These are phyloP conservation scores for Lemur catta DNA, from an alignment of 2,797 vertebrate species.

Conservation along the genomic window DNA sequence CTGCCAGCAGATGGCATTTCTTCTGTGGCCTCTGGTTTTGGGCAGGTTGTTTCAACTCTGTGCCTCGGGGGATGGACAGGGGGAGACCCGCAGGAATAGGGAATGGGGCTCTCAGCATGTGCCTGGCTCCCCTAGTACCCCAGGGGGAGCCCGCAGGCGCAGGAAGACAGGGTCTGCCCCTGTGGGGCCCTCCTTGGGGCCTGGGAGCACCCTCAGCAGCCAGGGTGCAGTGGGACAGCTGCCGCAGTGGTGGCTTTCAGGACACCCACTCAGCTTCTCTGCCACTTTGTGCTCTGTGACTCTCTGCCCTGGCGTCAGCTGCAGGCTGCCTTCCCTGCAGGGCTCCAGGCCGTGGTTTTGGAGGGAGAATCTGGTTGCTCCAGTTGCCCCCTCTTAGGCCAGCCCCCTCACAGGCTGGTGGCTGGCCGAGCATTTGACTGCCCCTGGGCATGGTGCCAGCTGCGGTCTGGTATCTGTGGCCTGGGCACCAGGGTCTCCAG, in stretches of 20 bases:
- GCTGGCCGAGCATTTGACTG: not conserved
- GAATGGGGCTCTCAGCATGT: not conserved
- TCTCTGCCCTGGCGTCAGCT: not conserved
- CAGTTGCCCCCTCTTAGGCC: not conserved
- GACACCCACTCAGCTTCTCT: not conserved
- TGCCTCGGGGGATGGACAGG: not conserved
- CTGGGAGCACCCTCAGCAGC: accelerated
- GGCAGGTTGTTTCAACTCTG: not conserved
- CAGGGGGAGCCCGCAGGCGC: not conserved
- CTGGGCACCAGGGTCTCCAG: not conserved
- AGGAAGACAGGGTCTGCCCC: not conserved
- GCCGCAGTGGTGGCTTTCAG: accelerated
- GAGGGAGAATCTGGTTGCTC: not conserved
- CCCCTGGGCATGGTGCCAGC: not conserved
- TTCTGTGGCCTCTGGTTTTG: not conserved
- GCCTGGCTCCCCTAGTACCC: not conserved
- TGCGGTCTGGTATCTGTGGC: not conserved
- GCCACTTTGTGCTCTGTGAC: not conserved
- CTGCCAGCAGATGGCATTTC: not conserved
- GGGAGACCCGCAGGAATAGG: not conserved
- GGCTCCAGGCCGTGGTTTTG: not conserved
- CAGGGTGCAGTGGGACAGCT: accelerated
- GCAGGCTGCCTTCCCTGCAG: not conserved
- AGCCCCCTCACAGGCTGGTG: not conserved
- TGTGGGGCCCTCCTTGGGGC: not conserved